phyloP scores from a whole-genome alignment of 1,140 invertebrate genomes.

The Caenorhabditis latens region DNA sequence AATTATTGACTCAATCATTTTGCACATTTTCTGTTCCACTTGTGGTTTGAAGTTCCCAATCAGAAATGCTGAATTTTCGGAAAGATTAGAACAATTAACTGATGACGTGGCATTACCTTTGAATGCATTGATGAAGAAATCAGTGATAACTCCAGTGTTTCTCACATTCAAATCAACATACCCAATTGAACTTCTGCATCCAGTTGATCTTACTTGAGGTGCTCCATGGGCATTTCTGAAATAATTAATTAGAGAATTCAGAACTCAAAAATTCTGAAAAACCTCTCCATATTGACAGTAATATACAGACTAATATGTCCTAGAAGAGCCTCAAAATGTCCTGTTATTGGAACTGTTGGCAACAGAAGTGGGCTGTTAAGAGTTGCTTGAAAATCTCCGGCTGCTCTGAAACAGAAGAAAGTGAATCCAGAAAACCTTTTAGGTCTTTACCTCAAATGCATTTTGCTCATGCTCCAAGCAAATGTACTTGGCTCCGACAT shows the following conservation, averaged over 20 bases:
- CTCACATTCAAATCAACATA: constrained; percentile 77
- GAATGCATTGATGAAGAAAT: constrained; percentile 77
- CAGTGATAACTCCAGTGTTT: constrained; percentile 77
- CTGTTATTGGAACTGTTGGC: constrained; percentile 76
- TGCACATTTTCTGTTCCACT: constrained; percentile 77
- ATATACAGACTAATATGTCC: constrained; percentile 75
- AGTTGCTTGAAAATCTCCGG: constrained; percentile 75
- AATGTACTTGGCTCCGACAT: constrained; percentile 75
- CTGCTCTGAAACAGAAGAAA: constrained; percentile 67
- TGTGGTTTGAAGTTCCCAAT: constrained; percentile 76
- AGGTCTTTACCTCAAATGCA: constrained; percentile 71
- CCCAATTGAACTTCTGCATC: constrained; percentile 73
- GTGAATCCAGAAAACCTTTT: neutral
- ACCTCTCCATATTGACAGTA: constrained; percentile 76
- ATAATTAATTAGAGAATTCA: neutral
- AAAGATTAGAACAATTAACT: neutral
- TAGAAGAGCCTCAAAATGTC: constrained; percentile 74
- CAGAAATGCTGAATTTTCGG: constrained; percentile 70
- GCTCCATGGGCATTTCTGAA: constrained; percentile 73
- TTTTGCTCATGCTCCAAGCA: constrained; percentile 77
- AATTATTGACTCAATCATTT: constrained; percentile 77
- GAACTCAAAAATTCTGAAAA: neutral
- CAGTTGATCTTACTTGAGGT: constrained; percentile 74
- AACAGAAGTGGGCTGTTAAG: constrained; percentile 74
- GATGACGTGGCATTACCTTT: constrained; percentile 69